Base-by-base conservation (phyloP, 2,113 vertebrate species). In the Arvicanthis niloticus region DNA sequence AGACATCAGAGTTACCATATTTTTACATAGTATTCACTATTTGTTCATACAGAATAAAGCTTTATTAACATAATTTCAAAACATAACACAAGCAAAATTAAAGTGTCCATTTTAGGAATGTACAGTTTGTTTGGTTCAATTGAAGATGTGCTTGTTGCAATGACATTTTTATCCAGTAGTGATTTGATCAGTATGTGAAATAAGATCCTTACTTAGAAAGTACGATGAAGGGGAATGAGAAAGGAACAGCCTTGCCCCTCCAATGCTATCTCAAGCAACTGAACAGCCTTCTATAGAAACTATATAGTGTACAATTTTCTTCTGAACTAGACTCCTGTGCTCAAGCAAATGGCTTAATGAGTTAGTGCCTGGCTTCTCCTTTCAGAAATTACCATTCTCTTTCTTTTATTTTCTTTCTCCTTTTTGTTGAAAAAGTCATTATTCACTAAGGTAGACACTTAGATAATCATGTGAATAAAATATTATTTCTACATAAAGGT, bases 381-480 rank as follows among this genome's bases (percentile, higher is more conserved):
- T 87, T 80, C 70, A 37, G 34, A 77, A 60, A 5, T 67, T 78
- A 6, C 11, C 15, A 51, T 82, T 6, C 37, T 37, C 3, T 60
- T 17, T 72, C 67, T 68, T 68, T 34, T 13, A 34, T 29, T 72
- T 26, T 62, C 7, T 62, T 62, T 26, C 62, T 62, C 26, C 24
- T 87, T 73, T 84, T 13, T 78, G 68, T 53, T 11, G 2, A 31
- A 45, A 89, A 96, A 45, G 3, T 76, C n/a, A 58, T 93, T 86
- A 95, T 12, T 56, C 53, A 60, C 5, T 82, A 62, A 90, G 45
- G 15, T 68, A 60, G 0, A 58, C 0, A 12, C 19, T 89, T 88
- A 76, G 45, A 68, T 75, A 85, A 91, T 78, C 93, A 72, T 19
- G 5, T 75, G 60, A 92, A 58, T 91, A 60, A 96, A 94, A 45